phyloP scores from a whole-genome alignment of 2,797 vertebrate species.

The Anguilla pacifica region DNA sequence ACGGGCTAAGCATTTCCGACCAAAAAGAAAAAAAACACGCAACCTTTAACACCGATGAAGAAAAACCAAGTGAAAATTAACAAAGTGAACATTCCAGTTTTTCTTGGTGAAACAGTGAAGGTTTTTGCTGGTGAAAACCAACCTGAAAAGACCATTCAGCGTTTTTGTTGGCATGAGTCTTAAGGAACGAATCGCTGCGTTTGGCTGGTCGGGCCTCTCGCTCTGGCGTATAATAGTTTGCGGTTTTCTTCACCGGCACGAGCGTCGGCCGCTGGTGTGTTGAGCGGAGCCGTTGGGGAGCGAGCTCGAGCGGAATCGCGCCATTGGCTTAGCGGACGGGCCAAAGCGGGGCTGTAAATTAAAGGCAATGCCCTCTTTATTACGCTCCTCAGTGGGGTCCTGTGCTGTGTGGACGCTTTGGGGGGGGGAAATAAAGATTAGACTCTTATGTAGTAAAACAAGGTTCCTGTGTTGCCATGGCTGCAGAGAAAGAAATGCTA shows the following conservation, averaged over 20 bases:
- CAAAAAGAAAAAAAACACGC: too few species aligned
- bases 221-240: conserved; percentile 41
- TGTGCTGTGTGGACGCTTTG: not conserved
- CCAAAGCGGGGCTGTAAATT: not conserved
- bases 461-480: not conserved
- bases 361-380: not conserved
- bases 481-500: not conserved
- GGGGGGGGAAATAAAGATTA: not conserved
- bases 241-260: conserved; percentile 47
- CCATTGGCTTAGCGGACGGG: conserved; percentile 47
- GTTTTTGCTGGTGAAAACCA: not conserved
- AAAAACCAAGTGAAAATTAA: not conserved
- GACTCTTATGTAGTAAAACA: not conserved
- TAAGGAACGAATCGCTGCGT: conserved; percentile 59
- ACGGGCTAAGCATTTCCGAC: too few species aligned
- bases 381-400: not conserved
- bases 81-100: too few species aligned
- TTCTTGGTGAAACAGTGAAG: not conserved
- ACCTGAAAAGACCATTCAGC: conserved; percentile 35
- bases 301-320: conserved; percentile 49
- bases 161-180: conserved; percentile 52
- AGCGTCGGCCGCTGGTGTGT: conserved; percentile 41
- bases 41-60: not conserved
- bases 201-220: conserved; percentile 44
- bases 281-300: conserved; percentile 42